These are phyloP conservation scores for Tetrapedia diversipes DNA, from an alignment of 2,888 invertebrate genomes.

Conservation along the genomic window DNA sequence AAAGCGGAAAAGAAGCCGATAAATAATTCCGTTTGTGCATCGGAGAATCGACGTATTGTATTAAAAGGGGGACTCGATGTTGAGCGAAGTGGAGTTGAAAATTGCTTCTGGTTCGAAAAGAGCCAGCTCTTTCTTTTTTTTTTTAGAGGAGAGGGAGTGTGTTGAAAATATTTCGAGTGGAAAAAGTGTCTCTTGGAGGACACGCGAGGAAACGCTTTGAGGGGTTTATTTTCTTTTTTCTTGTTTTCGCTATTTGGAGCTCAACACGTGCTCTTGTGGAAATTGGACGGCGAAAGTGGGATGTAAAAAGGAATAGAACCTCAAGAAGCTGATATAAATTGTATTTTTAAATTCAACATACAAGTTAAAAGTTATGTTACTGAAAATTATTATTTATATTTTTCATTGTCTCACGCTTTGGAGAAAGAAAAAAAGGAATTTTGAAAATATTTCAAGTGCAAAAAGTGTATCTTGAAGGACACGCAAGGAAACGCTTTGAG, in stretches of 20 bases:
- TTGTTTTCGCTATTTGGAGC: neutral
- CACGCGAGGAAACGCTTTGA: neutral
- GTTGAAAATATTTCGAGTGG: neutral
- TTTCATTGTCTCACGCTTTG: too few species aligned
- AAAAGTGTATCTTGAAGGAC: conserved; percentile 1
- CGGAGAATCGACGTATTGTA: neutral
- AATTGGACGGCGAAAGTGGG: neutral
- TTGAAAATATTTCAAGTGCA: neutral
- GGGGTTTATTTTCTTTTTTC: neutral
- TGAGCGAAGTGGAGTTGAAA: neutral
- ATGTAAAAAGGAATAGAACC: neutral
- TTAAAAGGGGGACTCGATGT: neutral
- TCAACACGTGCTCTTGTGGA: neutral
- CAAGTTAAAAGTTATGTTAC: too few species aligned
- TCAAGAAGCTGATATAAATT: too few species aligned
- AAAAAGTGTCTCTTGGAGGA: conserved; percentile 4
- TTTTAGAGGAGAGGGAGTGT: too few species aligned
- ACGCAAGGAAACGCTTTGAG: neutral
- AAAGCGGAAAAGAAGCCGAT: neutral
- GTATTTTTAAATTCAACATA: too few species aligned
- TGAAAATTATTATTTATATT: too few species aligned
- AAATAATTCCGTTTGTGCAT: conserved; percentile 38
- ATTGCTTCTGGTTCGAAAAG: neutral
- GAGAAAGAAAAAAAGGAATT: too few species aligned
- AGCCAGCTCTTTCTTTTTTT: neutral